Conservation (phyloP, 2,888 invertebrate genomes). For the Brachypalpus laphriformis region DNA sequence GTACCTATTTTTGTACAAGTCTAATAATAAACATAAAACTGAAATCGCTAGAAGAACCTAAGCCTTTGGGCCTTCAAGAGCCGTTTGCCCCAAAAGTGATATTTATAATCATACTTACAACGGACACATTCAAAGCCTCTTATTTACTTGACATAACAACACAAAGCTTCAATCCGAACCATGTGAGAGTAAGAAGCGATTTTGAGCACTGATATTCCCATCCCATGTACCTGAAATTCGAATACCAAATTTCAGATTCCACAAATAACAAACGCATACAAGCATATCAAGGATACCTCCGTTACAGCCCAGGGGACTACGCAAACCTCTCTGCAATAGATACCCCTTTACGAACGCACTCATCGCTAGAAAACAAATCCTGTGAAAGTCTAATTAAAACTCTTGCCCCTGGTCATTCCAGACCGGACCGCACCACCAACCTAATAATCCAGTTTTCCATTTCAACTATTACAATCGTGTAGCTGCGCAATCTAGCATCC, state of each 20-base stretch:
- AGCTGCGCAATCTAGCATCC: not conserved
- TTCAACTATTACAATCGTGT: not conserved
- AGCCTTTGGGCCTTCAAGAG: too few species aligned
- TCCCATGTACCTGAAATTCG: too few species aligned
- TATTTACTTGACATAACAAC: too few species aligned
- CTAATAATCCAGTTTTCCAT: constrained; percentile 51
- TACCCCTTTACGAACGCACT: not conserved
- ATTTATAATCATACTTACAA: too few species aligned
- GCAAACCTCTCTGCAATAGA: not conserved
- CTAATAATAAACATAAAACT: too few species aligned
- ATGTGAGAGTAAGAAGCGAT: too few species aligned
- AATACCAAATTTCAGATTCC: not conserved
- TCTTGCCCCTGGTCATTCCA: constrained; percentile 18
- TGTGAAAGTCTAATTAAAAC: constrained; percentile 47
- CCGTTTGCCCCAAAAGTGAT: too few species aligned
- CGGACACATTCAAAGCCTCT: too few species aligned
- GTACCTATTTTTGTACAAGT: too few species aligned
- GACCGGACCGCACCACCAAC: constrained; percentile 25
- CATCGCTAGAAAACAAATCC: not conserved
- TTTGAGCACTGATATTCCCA: too few species aligned
- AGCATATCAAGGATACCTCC: not conserved
- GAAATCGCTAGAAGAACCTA: too few species aligned
- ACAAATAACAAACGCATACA: not conserved
- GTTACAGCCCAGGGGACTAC: not conserved
- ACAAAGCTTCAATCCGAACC: too few species aligned